Conservation (phyloP, 2,113 vertebrate genomes). For the Danio rerio region DNA sequence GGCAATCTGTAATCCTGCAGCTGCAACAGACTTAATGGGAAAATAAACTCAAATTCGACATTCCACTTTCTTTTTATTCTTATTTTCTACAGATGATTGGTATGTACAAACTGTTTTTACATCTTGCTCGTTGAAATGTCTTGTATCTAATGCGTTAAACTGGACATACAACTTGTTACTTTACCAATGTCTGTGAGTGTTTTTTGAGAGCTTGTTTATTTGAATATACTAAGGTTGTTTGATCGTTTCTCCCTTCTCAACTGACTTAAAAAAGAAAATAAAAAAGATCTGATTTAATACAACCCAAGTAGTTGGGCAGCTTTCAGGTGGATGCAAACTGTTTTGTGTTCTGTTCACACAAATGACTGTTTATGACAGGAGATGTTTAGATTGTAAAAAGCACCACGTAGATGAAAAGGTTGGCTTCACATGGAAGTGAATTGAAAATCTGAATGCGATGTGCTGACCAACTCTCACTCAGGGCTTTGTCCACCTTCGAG, state of each 20-base stretch:
- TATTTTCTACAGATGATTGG: background rate
- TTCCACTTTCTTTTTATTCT: conserved; percentile 58
- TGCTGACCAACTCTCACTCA: conserved; percentile 51
- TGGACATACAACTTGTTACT: background rate
- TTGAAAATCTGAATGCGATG: conserved; percentile 23
- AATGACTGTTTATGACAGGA: conserved; percentile 11
- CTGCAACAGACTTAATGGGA: conserved; percentile 19
- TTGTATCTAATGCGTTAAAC: conserved; percentile 12
- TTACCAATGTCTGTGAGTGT: conserved; percentile 5
- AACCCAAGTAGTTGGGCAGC: conserved; percentile 8
- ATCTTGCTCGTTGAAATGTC: background rate
- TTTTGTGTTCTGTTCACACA: background rate
- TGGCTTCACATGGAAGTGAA: conserved; percentile 22
- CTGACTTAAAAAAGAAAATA: background rate
- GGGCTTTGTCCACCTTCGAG: conserved; percentile 46
- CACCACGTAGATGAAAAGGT: background rate
- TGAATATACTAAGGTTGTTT: background rate
- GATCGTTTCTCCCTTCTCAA: background rate
- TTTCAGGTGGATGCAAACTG: background rate
- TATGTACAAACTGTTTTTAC: background rate
- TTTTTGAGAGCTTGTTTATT: background rate
- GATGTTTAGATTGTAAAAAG: background rate
- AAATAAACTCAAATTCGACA: conserved; percentile 56
- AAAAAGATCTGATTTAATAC: conserved; percentile 6
- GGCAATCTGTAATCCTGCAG: background rate